Evolutionary conservation across 1,140 invertebrate genomes (phyloP).

Genomic region (Caenorhabditis inopinata): DNA sequence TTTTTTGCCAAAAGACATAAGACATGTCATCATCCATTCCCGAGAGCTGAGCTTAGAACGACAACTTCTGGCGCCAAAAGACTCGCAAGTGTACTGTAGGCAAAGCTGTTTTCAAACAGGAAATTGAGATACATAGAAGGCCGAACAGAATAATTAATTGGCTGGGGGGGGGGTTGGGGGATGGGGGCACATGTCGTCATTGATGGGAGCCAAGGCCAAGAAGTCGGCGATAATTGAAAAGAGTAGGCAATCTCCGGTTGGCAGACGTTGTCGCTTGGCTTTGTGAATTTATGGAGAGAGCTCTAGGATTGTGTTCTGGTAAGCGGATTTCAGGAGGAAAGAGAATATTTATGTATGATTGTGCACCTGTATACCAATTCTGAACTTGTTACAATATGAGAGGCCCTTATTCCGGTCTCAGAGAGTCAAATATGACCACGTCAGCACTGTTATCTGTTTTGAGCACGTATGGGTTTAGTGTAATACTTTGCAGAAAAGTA

Average conservation of each 20-base stretch:
- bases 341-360: too few species aligned
- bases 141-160: not conserved
- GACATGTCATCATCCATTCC: slow-evolving; percentile 32
- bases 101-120: not conserved
- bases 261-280: not conserved
- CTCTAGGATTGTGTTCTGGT: not conserved
- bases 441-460: not conserved
- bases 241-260: slow-evolving; percentile 26
- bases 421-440: too few species aligned
- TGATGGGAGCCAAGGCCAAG: not conserved
- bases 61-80: not conserved
- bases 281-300: not conserved
- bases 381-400: too few species aligned
- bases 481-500: too few species aligned
- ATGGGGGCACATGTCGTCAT: not conserved
- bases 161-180: not conserved
- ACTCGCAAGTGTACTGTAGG: not conserved
- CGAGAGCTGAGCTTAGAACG: slow-evolving; percentile 1
- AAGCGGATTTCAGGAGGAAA: not conserved
- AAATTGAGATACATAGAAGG: not conserved
- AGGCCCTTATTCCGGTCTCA: too few species aligned
- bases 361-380: too few species aligned
- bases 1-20: slow-evolving; percentile 25
- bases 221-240: slow-evolving; percentile 23
- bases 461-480: too few species aligned